Percentiles rank a stretch among this genome's conserved stretches.
Conservation (phyloP, 2,797 vertebrate genomes). For the Esox lucius region DNA sequence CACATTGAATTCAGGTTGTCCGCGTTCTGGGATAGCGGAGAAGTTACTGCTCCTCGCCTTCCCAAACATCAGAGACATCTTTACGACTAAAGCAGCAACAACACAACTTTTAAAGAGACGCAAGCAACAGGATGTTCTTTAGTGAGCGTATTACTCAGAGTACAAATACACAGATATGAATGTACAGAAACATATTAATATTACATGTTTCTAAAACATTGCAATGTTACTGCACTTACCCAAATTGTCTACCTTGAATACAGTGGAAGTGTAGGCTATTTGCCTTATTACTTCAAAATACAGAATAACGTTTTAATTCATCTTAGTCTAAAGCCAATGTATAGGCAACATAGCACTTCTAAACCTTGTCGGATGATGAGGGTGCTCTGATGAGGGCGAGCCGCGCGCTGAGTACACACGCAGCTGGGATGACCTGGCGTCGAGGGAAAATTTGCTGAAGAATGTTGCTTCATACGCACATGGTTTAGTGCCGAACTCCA, state of each 20-base stretch:
- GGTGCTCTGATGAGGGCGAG: neutral
- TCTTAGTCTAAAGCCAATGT: neutral
- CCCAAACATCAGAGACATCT: slow-evolving; percentile 77
- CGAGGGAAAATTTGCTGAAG: slow-evolving; percentile 14
- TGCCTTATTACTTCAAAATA: neutral
- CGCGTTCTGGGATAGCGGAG: slow-evolving; percentile 59
- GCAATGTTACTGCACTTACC: neutral
- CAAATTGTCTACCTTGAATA: neutral
- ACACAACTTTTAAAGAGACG: neutral
- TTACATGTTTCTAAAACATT: neutral
- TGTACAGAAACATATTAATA: neutral
- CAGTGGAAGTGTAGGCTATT: neutral
- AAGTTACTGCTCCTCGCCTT: slow-evolving; percentile 69
- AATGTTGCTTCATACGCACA: slow-evolving; percentile 28
- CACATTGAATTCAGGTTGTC: slow-evolving; percentile 81
- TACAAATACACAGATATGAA: neutral
- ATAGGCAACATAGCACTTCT: neutral
- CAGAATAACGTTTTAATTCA: neutral
- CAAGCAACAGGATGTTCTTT: neutral
- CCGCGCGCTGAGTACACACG: neutral
- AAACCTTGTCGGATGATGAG: neutral
- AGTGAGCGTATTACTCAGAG: neutral
- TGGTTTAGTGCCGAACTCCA: slow-evolving; percentile 67
- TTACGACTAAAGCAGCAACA: neutral
- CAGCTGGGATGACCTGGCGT: slow-evolving; percentile 15